Conservation (phyloP, 2,113 vertebrate species). For the Pangasianodon gigas region DNA sequence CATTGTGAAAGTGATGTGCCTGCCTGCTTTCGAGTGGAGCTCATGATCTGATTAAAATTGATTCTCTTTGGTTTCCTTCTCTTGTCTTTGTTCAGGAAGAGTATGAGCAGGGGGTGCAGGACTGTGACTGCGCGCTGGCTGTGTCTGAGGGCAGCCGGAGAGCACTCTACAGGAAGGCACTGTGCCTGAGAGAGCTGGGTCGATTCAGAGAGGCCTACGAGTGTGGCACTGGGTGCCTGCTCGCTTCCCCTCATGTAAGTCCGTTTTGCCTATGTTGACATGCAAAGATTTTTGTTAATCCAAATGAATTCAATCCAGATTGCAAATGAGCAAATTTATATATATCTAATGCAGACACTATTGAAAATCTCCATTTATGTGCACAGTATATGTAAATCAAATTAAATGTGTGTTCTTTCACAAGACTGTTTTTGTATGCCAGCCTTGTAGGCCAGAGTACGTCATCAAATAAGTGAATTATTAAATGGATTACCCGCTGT, state of each 20-base stretch:
- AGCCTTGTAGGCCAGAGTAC: not conserved
- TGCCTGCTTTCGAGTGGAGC: not conserved
- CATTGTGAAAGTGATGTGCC: not conserved
- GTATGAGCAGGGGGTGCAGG: conserved; percentile 87
- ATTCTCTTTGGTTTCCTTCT: not conserved
- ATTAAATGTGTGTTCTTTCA: not conserved
- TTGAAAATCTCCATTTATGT: not conserved
- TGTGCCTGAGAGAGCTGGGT: conserved; percentile 86
- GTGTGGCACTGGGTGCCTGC: conserved; percentile 90
- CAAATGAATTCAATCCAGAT: not conserved
- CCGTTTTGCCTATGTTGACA: not conserved
- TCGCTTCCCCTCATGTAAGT: conserved; percentile 89
- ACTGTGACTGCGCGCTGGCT: conserved; percentile 89
- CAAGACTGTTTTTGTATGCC: not conserved
- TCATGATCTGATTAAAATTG: not conserved
- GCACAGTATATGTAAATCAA: not conserved
- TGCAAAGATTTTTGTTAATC: not conserved
- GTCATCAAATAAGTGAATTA: not conserved
- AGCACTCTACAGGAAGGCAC: conserved; percentile 89
- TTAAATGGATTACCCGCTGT: not conserved
- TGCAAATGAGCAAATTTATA: not conserved
- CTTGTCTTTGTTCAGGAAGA: conserved; percentile 74
- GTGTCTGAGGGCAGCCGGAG: conserved; percentile 86
- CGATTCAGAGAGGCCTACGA: conserved; percentile 93
- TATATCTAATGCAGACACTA: not conserved